These are phyloP conservation scores for Vireo griseus DNA, from an alignment of 2,797 vertebrate species.

Conservation along the genomic window DNA sequence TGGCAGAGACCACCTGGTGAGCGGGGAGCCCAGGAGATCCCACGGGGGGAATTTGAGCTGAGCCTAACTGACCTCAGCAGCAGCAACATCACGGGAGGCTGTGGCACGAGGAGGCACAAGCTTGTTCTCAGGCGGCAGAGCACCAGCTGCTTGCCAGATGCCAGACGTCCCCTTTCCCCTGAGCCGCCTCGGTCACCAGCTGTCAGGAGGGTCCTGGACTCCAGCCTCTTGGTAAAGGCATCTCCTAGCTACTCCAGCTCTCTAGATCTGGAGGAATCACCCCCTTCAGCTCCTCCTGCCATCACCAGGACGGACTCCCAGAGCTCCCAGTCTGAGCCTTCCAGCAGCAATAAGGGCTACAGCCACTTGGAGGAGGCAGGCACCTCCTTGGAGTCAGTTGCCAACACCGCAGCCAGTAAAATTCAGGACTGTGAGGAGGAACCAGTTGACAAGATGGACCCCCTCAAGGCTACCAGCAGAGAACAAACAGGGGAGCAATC, in stretches of 20 bases:
- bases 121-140: slow-evolving; percentile 70
- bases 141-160: slow-evolving; percentile 74
- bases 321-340: slow-evolving; percentile 83
- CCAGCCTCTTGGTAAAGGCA: slow-evolving; percentile 75
- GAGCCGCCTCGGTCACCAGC: slow-evolving; percentile 27
- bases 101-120: slow-evolving; percentile 26
- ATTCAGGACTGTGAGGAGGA: slow-evolving; percentile 66
- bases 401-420: slow-evolving; percentile 67
- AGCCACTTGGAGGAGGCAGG: slow-evolving; percentile 85
- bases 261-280: slow-evolving; percentile 58
- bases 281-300: neutral
- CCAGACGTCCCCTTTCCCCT: slow-evolving; percentile 43
- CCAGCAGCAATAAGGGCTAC: slow-evolving; percentile 91
- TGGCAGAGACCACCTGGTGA: slow-evolving; percentile 56
- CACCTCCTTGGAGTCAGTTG: slow-evolving; percentile 85
- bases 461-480: slow-evolving; percentile 38
- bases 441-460: slow-evolving; percentile 35
- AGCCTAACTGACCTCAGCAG: slow-evolving; percentile 67
- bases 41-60: slow-evolving; percentile 65
- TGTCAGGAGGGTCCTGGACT: slow-evolving; percentile 70
- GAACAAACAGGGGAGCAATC: slow-evolving; percentile 38
- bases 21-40: slow-evolving; percentile 60
- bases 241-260: slow-evolving; percentile 73
- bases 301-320: slow-evolving; percentile 42
- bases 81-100: neutral